Conservation (phyloP, 2,888 invertebrate genomes). For the Mesochorus sp. region DNA sequence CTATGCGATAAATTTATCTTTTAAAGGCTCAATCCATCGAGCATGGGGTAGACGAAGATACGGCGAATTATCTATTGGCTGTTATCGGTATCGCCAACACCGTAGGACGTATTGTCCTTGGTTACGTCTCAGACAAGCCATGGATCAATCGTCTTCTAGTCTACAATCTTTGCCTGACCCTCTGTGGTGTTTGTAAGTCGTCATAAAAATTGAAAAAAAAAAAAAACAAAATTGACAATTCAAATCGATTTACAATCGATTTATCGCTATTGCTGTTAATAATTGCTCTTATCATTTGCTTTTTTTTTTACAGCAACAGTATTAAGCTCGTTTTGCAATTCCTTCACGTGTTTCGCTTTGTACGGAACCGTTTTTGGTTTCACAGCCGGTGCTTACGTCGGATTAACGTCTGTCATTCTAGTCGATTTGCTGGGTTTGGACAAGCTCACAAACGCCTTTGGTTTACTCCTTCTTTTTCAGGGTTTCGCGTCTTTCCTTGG, state of each 20-base stretch:
- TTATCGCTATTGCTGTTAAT: conserved; percentile 18
- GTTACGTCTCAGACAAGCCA: conserved; percentile 93
- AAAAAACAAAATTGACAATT: too few species aligned
- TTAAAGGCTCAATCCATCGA: conserved; percentile 86
- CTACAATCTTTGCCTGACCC: conserved; percentile 93
- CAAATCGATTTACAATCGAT: conserved; percentile 65
- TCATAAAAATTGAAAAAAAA: too few species aligned
- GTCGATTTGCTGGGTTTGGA: conserved; percentile 97
- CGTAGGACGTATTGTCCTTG: conserved; percentile 93
- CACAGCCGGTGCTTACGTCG: conserved; percentile 97
- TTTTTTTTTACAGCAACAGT: conserved; percentile 86
- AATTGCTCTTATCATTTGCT: not conserved
- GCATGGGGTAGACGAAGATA: conserved; percentile 82
- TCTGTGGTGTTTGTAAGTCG: conserved; percentile 92
- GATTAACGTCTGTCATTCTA: conserved; percentile 97
- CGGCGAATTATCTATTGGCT: conserved; percentile 89
- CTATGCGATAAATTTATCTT: not conserved
- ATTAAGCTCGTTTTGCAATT: conserved; percentile 89
- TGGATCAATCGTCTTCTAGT: conserved; percentile 95
- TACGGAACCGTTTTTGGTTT: conserved; percentile 94
- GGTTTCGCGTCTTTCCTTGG: conserved; percentile 96
- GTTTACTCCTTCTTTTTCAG: conserved; percentile 95
- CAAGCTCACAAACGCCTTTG: conserved; percentile 97
- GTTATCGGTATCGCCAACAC: conserved; percentile 94
- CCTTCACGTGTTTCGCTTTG: conserved; percentile 88